A percentile compares a stretch with the other conserved stretches of the same genome.
Evolutionary conservation across 2,888 invertebrate genomes (phyloP).

Genomic region (Chalcis sispes): DNA sequence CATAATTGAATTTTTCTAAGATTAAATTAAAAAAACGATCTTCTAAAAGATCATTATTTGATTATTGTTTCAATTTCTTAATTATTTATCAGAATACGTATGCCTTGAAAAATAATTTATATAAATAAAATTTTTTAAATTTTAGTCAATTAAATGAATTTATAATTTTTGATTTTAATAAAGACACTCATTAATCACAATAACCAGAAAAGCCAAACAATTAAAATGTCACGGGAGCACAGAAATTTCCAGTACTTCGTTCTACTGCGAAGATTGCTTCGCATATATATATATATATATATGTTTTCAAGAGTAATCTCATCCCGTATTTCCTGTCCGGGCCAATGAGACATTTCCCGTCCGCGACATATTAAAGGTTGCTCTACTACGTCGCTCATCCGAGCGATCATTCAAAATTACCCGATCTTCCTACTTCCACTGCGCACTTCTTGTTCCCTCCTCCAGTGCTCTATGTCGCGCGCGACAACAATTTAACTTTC

Average conservation of each 20-base stretch:
- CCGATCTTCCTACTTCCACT: constrained; percentile 49
- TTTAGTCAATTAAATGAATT: too few relatives aligned
- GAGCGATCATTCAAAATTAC: constrained; percentile 41
- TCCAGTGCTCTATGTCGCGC: background rate
- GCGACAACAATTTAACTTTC: constrained; percentile 34
- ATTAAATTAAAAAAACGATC: too few relatives aligned
- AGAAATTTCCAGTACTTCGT: constrained; percentile 6
- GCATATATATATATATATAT: too few relatives aligned
- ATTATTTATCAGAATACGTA: too few relatives aligned
- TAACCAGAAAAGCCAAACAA: background rate
- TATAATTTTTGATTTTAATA: too few relatives aligned
- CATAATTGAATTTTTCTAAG: too few relatives aligned
- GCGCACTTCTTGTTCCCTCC: constrained; percentile 31
- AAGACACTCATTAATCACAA: too few relatives aligned
- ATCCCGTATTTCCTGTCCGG: constrained; percentile 52
- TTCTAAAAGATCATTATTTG: too few relatives aligned
- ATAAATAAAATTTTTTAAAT: too few relatives aligned
- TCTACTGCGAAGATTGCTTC: constrained; percentile 23
- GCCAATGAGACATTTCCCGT: constrained; percentile 56
- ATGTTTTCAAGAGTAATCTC: constrained; percentile 44
- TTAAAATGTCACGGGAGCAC: background rate
- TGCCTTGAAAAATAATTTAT: too few relatives aligned
- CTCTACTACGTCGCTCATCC: constrained; percentile 27
- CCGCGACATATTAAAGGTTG: constrained; percentile 31
- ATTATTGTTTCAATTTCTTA: too few relatives aligned